Base-by-base conservation (phyloP, 2,797 vertebrate species). In the Alcedo atthis region DNA sequence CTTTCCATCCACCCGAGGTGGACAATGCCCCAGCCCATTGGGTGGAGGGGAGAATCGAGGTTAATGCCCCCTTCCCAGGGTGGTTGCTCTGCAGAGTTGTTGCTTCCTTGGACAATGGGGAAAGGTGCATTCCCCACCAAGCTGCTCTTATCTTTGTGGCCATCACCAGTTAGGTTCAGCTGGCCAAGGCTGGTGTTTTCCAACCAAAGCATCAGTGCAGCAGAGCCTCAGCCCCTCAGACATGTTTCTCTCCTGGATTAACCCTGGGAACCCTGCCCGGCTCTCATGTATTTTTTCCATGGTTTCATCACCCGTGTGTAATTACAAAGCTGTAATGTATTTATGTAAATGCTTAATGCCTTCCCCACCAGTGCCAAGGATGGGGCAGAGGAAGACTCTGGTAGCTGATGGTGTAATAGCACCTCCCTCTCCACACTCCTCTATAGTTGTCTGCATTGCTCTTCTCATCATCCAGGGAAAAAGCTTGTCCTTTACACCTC, bases 1-100 rank as follows among this genome's bases (percentile, higher is more conserved):
- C 46, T 79, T 91, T 87, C 59, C 9, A 0, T 49, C 59, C 12
- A 2, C 46, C 43, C 4, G 1, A 58, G 30, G 16, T 46, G 35
- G 81, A 13, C 0, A 0, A 11, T 53, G 13, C 10, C 42, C 33
- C 4, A 3, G 1, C 2, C 32, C 1, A 0, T 24, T 16, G 20
- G 20, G 26, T 3, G 4, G 28, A 85, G 49, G 48, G n/a, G 20
- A 54, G 32, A 22, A 64, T 14, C 2, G 1, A 20, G 25, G 15
- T 66, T 66, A 33, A 43, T 91, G 53, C 43, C 22, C 20, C 8
- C 1, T 42, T 25, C 11, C 70, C 9, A 8, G 40, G 7, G 28
- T 3, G 2, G 6, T 64, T 4, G 1, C 15, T 79, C 28, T 85
- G 30, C 54, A 68, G 63, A 30, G 68, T 12, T 58, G 11, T 17